Evolutionary conservation across 64 coral and sea anemone species (phyloP), one percentile per base, ranked within the genome.

Genomic region (Montipora efflorescens): DNA sequence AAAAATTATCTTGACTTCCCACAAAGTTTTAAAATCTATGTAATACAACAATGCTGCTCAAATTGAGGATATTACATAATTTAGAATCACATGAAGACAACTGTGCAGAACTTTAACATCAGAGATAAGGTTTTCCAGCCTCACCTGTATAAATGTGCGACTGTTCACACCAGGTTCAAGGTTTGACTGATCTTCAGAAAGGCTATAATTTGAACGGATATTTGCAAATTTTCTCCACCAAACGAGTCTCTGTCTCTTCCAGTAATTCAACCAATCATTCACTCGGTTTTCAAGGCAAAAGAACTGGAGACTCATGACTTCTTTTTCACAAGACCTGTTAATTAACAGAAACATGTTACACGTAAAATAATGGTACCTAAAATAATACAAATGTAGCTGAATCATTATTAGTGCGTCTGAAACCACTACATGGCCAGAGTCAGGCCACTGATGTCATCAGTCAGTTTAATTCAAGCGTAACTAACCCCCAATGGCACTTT

Each of bases 161-260:
- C 23, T 79, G 88, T 61, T 5, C 9, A 79, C 8, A 9, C 82
- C 82, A 71, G 67, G 19, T 72, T 86, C 82, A 12, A 86, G 44
- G 47, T 86, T 45, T 22, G 14, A n/a, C 59, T 73, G 82, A 23
- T 86, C 45, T 71, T 86, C 82, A 51, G 22, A 14, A 70, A 86
- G 45, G 50, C 66, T 71, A 9, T 48, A 96, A 19, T 92, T 87
- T 74, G 95, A 96, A 55, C 92, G 95, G 73, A 94, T 74, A 77
- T 95, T 96, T 36, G 92, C 98, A 92, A 96, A 94, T 67, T 96
- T 99, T 79, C 93, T 99, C 98, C 98, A 99, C 98, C 98, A 99
- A 1, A 89, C 81, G n/a, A 99, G 90, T 81, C 98, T 84, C 47
- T 96, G 90, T 77, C 95, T 96, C 68, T 76, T 95, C 98, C 98